These are phyloP conservation scores for Campylomormyrus tamandua DNA, from an alignment of 2,113 vertebrate species.

Conservation along the genomic window DNA sequence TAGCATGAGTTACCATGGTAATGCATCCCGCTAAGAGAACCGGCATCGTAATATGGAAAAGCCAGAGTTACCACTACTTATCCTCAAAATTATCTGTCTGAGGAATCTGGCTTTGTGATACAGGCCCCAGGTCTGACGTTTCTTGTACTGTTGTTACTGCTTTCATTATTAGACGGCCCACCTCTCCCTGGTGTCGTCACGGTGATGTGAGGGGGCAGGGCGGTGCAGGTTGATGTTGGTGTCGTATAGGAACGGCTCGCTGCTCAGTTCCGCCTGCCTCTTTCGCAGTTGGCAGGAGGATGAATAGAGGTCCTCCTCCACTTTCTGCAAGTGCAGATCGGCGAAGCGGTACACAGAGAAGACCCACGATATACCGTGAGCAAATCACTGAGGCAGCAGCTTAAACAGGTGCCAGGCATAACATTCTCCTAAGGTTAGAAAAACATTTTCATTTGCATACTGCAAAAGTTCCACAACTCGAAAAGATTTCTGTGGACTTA, in stretches of 20 bases:
- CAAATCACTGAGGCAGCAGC: not conserved
- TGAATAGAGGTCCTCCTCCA: conserved; percentile 84
- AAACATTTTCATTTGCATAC: not conserved
- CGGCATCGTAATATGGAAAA: not conserved
- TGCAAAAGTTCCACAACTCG: not conserved
- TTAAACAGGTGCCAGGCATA: not conserved
- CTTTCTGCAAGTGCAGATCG: conserved; percentile 54
- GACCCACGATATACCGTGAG: not conserved
- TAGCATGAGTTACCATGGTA: not conserved
- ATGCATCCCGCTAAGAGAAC: not conserved
- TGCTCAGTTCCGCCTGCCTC: conserved; percentile 68
- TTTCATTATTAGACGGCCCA: conserved; percentile 33
- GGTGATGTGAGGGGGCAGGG: conserved; percentile 30
- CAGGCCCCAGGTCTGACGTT: not conserved
- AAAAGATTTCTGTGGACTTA: not conserved
- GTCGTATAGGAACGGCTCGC: conserved; percentile 78
- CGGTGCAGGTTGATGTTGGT: conserved; percentile 65
- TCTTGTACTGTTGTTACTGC: not conserved
- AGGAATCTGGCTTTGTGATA: not conserved
- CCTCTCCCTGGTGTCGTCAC: conserved; percentile 68
- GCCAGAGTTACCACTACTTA: not conserved
- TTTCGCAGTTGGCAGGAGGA: conserved; percentile 78
- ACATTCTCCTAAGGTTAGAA: not conserved
- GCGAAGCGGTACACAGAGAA: not conserved
- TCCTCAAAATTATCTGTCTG: not conserved